Evolutionary conservation across 92 coral and sea anemone genomes (phyloP).

Genomic region (Anthopleura xanthogrammica): DNA sequence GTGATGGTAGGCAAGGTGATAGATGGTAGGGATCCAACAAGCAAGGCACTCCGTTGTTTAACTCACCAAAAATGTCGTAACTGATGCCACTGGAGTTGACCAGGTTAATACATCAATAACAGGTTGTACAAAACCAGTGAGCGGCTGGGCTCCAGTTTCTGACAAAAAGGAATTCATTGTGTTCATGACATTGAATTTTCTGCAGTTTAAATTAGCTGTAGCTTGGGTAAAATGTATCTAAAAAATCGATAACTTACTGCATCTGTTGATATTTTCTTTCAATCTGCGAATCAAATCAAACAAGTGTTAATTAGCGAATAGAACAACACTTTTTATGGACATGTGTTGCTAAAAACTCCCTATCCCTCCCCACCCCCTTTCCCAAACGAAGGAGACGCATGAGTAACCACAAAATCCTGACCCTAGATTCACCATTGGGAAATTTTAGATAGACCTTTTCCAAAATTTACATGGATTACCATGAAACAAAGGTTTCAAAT

Average conservation of each 20-base stretch:
- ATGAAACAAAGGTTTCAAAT: too few relatives aligned
- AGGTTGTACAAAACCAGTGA: constrained; percentile 66
- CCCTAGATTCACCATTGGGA: too few relatives aligned
- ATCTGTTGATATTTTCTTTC: constrained; percentile 88
- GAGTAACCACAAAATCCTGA: too few relatives aligned
- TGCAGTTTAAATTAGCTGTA: neutral
- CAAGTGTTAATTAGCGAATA: too few relatives aligned
- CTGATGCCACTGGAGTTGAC: constrained; percentile 80
- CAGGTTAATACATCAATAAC: constrained; percentile 65
- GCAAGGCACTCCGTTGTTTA: too few relatives aligned
- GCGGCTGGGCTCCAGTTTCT: constrained; percentile 72
- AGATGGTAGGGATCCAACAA: too few relatives aligned
- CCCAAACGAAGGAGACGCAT: too few relatives aligned
- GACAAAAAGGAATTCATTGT: neutral
- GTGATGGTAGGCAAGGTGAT: too few relatives aligned
- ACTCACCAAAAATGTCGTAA: constrained; percentile 77
- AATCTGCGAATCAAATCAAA: constrained; percentile 42
- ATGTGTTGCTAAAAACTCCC: neutral
- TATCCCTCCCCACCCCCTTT: too few relatives aligned
- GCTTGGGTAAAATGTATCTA: neutral
- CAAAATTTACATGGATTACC: too few relatives aligned
- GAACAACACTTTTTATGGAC: neutral
- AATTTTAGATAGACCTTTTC: too few relatives aligned
- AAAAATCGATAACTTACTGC: constrained; percentile 60
- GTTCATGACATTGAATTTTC: neutral